Evolutionary conservation across 2,888 invertebrate genomes (phyloP).

Genomic region (Tenthredo scrophulariae): DNA sequence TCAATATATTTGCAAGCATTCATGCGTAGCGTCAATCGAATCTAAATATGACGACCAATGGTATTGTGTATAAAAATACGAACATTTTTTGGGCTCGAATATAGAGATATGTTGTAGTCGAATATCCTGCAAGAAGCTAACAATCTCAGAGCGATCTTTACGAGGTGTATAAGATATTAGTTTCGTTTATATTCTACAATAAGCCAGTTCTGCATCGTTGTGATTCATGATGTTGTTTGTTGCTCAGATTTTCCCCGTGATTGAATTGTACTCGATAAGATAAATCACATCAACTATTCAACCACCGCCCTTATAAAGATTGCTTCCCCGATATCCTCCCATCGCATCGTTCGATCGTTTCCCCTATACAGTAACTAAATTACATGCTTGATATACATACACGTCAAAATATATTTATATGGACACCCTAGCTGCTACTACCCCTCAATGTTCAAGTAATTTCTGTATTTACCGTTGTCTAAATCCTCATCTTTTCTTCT

Average conservation of each 20-base stretch:
- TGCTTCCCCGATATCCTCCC: conserved; percentile 28
- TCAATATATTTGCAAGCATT: background rate
- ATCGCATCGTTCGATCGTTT: conserved; percentile 19
- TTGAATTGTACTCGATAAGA: conserved; percentile 52
- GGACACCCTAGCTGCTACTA: conserved; percentile 20
- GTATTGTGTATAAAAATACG: background rate
- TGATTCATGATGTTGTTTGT: conserved; percentile 48
- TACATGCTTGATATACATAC: conserved; percentile 1
- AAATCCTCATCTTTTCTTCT: conserved; percentile 21
- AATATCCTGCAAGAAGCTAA: background rate
- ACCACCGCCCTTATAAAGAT: conserved; percentile 45
- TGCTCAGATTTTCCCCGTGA: conserved; percentile 44
- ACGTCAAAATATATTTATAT: conserved; percentile 25
- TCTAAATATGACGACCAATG: background rate
- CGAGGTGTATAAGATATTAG: conserved; percentile 30
- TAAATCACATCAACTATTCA: conserved; percentile 51
- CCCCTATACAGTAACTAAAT: conserved; percentile 19
- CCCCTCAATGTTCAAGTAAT: conserved; percentile 37
- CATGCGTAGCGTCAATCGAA: background rate
- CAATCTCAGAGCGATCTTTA: conserved; percentile 24
- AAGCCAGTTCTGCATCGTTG: conserved; percentile 27
- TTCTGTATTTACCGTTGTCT: conserved; percentile 34
- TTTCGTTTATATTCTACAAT: conserved; percentile 33
- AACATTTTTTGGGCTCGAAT: background rate
- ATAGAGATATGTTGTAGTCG: background rate